Conservation (phyloP, 2,113 vertebrate genomes). For the Silurus meridionalis region DNA sequence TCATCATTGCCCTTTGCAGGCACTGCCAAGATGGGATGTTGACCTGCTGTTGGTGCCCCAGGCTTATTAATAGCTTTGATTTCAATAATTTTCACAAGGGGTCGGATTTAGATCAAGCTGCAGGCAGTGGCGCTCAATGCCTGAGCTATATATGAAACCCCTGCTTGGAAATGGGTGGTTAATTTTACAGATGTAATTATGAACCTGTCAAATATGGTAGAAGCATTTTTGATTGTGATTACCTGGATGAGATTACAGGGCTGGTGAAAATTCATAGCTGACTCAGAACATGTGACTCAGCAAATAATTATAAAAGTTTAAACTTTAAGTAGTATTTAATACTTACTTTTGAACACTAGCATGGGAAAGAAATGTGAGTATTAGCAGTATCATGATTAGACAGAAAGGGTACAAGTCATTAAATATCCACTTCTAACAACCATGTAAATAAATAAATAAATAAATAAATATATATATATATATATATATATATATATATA, state of each 20-base stretch:
- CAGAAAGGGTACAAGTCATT: too few species aligned
- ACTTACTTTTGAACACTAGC: neutral
- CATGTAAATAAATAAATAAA: too few species aligned
- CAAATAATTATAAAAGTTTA: neutral
- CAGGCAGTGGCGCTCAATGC: neutral
- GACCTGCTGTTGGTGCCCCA: conserved; percentile 12
- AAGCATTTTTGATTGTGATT: conserved; percentile 11
- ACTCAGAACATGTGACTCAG: neutral
- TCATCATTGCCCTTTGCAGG: conserved; percentile 20
- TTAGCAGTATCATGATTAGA: neutral
- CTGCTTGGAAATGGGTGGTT: neutral
- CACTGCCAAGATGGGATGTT: conserved; percentile 12
- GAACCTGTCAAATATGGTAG: conserved; percentile 32
- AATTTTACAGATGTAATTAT: conserved; percentile 32
- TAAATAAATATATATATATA: too few species aligned
- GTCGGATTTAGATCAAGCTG: neutral
- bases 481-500: too few species aligned
- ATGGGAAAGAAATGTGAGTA: neutral
- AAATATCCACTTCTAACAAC: too few species aligned
- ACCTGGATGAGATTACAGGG: neutral
- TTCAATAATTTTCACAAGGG: conserved; percentile 17
- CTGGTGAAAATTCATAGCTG: neutral
- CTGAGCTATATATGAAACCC: conserved; percentile 11
- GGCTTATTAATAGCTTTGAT: conserved; percentile 27
- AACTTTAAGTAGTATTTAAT: neutral